These are phyloP conservation scores for Nudaria mundana DNA, from an alignment of 2,888 invertebrate species.

Conservation along the genomic window DNA sequence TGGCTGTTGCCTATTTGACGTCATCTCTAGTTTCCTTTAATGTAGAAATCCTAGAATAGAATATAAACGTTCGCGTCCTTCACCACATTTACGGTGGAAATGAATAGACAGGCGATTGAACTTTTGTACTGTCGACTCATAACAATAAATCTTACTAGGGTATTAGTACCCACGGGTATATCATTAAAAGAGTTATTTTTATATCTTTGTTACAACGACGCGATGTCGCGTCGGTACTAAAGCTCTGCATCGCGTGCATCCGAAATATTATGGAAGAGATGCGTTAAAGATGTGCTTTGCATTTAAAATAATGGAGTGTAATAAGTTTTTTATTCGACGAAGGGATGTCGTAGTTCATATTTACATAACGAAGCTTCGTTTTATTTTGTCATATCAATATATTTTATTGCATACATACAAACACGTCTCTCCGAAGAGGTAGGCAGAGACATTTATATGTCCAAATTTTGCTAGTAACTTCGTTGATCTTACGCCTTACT, in stretches of 20 bases:
- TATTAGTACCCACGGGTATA: conserved; percentile 1
- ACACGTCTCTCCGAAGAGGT: too few relatives aligned
- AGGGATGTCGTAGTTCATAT: neutral
- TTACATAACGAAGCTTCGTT: conserved; percentile 6
- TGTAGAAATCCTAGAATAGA: conserved; percentile 9
- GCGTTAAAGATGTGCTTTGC: conserved; percentile 7
- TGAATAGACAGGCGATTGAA: conserved; percentile 15
- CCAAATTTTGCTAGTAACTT: too few relatives aligned
- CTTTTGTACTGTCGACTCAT: conserved; percentile 15
- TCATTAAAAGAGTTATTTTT: conserved; percentile 11
- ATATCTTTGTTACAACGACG: conserved; percentile 24
- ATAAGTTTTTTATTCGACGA: conserved; percentile 10
- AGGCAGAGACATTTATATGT: neutral
- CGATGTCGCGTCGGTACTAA: conserved; percentile 37
- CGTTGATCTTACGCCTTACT: too few relatives aligned
- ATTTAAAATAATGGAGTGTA: conserved; percentile 6
- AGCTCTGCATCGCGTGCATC: conserved; percentile 17
- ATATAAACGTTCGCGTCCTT: conserved; percentile 6
- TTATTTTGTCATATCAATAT: conserved; percentile 7
- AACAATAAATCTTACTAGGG: conserved; percentile 22
- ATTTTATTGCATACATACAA: too few relatives aligned
- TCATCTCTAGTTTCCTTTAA: conserved; percentile 16
- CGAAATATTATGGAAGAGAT: conserved; percentile 7
- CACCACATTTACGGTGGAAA: neutral
- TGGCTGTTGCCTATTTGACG: conserved; percentile 4